Percentiles rank a stretch among this genome's conserved stretches.
These are phyloP conservation scores for Pogonomyrmex californicus DNA, from an alignment of 1,140 invertebrate species.

Conservation along the genomic window DNA sequence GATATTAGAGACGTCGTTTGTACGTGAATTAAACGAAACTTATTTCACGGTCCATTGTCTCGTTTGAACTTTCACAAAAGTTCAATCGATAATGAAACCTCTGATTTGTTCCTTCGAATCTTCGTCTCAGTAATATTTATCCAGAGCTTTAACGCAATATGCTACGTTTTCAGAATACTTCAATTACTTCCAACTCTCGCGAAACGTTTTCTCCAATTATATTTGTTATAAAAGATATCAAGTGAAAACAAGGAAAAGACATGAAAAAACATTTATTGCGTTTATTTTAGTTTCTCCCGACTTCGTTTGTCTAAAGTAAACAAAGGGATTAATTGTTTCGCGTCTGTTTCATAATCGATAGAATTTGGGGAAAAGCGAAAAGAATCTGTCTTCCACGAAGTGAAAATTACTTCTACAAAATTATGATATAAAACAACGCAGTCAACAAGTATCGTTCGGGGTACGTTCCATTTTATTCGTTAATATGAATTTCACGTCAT, in stretches of 20 bases:
- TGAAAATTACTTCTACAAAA: neutral
- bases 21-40: conserved; percentile 29
- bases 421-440: conserved; percentile 24
- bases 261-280: neutral
- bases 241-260: neutral
- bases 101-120: conserved; percentile 28
- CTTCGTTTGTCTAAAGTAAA: neutral
- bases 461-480: conserved; percentile 61
- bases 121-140: conserved; percentile 34
- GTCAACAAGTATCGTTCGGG: conserved; percentile 69
- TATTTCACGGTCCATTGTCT: conserved; percentile 18
- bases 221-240: neutral
- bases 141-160: neutral
- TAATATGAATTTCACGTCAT: conserved; percentile 44
- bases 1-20: conserved; percentile 20
- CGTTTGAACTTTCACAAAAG: conserved; percentile 36
- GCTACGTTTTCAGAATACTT: neutral
- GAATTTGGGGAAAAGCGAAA: neutral
- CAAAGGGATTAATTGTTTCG: neutral
- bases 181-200: neutral
- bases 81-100: conserved; percentile 43
- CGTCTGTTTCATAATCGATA: neutral
- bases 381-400: neutral
- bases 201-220: neutral
- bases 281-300: neutral